Base-by-base conservation (phyloP, 2,888 invertebrate species). In the Cataglyphis cursor region DNA sequence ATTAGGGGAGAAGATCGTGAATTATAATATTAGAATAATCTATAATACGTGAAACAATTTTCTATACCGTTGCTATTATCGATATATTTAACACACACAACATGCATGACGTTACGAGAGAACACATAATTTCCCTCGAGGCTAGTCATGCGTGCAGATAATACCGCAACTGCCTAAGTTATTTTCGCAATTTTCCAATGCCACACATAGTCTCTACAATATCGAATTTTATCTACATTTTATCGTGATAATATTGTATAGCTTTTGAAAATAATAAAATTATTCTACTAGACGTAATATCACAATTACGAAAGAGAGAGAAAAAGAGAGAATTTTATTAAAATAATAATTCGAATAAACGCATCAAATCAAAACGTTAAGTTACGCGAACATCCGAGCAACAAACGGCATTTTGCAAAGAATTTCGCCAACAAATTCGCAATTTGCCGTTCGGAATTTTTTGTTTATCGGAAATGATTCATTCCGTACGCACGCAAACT, bases 121-220 rank as follows among this genome's bases (percentile, higher is more conserved):
- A 76, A 78, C 57, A 48, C 44, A 61, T 72, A 78, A 78, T 78
- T 78, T 70, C 78, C 72, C 72, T 4, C 18, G 78, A 61, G 72
- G 59, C 78, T 44, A 78, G 44, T 70, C 78, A 78, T 70, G 72
- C 57, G 59, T 78, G 78, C 35, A 70, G 70, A 78, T 78, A 78
- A 78, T 70, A 72, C 44, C 44, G 44, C 72, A 35, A 78, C 24
- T 70, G 72, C 72, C 59, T 70, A 78, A 78, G 78, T 70, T 78
- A 70, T 78, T 78, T 59, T 78, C 78, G 12, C 70, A 78, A 78
- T 78, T 78, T 78, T 78, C 59, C 59, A 78, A 44, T 78, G 44
- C 35, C 72, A 44, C 5, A 31, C 44, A 44, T 57, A 70, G 59
- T 44, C 72, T 59, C 41, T 4, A 18, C 24, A 12, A 61, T 78